Percentiles rank a stretch among this genome's conserved stretches.
Evolutionary conservation across 2,113 vertebrate species (phyloP).

Genomic region (Muntiacus reevesi): DNA sequence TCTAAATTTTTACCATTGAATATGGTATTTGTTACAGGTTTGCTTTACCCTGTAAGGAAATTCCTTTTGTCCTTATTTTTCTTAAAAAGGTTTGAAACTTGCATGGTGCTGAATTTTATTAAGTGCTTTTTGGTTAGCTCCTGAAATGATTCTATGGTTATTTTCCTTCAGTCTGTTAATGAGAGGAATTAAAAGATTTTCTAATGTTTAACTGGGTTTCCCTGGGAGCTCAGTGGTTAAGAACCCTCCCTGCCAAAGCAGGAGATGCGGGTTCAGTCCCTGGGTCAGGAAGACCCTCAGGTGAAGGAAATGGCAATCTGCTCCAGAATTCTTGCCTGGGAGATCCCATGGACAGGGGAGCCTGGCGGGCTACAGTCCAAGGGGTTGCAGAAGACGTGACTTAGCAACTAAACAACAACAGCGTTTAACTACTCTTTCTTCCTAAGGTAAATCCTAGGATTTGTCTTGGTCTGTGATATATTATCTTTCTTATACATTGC

Average conservation of each 20-base stretch:
- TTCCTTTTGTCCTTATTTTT: conserved; percentile 19
- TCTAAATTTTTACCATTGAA: not conserved
- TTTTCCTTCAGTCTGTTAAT: not conserved
- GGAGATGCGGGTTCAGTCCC: not conserved
- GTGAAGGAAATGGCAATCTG: not conserved
- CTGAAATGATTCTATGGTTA: not conserved
- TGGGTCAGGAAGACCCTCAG: not conserved
- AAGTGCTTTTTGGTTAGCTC: conserved; percentile 16
- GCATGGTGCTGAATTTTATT: not conserved
- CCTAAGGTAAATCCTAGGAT: not conserved
- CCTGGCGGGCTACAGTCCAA: not conserved
- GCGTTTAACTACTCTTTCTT: not conserved
- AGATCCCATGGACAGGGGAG: not conserved
- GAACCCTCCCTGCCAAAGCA: not conserved
- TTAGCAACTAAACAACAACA: not conserved
- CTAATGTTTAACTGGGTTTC: not conserved
- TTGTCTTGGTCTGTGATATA: not conserved
- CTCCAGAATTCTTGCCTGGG: not conserved
- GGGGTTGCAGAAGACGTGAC: not conserved
- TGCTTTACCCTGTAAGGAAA: conserved; percentile 5
- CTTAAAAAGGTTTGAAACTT: conserved; percentile 8
- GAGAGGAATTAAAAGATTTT: not conserved
- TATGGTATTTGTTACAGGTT: not conserved
- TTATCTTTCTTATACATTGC: not conserved
- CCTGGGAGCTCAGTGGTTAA: not conserved